phyloP scores from a whole-genome alignment of 2,888 invertebrate species.

The Dryobota labecula region DNA sequence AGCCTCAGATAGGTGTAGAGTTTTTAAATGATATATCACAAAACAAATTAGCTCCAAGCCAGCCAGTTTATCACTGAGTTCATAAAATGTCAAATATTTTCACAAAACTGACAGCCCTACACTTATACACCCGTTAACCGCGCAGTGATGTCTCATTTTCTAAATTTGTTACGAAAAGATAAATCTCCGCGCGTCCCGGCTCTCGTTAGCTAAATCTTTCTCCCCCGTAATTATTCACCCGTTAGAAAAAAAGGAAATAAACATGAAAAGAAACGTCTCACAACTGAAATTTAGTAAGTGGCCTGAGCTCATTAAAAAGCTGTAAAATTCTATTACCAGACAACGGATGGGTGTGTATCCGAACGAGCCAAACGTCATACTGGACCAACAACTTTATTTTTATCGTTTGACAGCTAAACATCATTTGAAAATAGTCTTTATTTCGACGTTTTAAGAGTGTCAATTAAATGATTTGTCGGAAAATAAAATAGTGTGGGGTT shows the following conservation, averaged over 20 bases:
- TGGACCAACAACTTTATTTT: conserved; percentile 54
- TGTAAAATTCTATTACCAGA: conserved; percentile 87
- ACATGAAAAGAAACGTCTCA: conserved; percentile 86
- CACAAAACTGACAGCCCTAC: conserved; percentile 63
- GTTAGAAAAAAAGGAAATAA: conserved; percentile 77
- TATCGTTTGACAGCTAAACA: conserved; percentile 53
- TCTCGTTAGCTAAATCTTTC: conserved; percentile 89
- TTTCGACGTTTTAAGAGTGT: conserved; percentile 54
- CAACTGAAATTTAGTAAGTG: conserved; percentile 86
- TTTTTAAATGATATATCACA: conserved; percentile 38
- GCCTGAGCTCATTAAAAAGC: conserved; percentile 88
- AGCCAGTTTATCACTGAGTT: conserved; percentile 37
- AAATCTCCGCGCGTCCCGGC: conserved; percentile 85
- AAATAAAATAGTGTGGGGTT: conserved; percentile 64
- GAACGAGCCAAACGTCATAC: conserved; percentile 68
- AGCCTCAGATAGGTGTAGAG: conserved; percentile 18
- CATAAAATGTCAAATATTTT: conserved; percentile 57
- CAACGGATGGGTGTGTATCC: conserved; percentile 78
- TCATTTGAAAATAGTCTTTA: conserved; percentile 70
- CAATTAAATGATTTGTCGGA: conserved; percentile 64
- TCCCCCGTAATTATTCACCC: conserved; percentile 86
- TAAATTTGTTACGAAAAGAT: conserved; percentile 89
- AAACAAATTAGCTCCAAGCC: conserved; percentile 49
- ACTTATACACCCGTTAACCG: conserved; percentile 67
- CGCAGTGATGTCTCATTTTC: conserved; percentile 89